Evolutionary conservation across 2,113 vertebrate species (phyloP), one percentile per base, ranked within the genome.

Genomic region (Urocitellus parryii): DNA sequence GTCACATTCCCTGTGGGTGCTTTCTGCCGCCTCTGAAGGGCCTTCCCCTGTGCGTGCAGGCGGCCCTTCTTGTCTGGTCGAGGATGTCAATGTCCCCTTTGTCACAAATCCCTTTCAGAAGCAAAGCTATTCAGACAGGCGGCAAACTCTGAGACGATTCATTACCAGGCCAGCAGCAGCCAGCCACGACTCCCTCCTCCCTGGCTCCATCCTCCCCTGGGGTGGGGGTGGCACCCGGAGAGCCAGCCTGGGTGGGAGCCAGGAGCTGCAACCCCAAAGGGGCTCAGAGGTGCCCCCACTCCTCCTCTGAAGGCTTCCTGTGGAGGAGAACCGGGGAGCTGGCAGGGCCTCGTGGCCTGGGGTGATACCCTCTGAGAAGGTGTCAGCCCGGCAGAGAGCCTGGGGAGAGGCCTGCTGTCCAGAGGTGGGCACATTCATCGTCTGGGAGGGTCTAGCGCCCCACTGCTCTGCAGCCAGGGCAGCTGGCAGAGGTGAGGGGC

Each of bases 81-180:
- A 88, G 24, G 85, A 83, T 32, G 2, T 97, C 93, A 95, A 76
- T 93, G 84, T 93, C 4, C 27, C 76, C 90, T 97, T 97, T 97
- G 97, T 96, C 95, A 90, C 61, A 10, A 78, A 77, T 13, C 94
- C 45, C 83, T 96, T 94, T 93, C 76, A 93, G 93, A 95, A 97
- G 63, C 18, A 5, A 82, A 81, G 72, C 87, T 96, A 76, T 96
- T 95, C 90, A 90, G 67, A 93, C 13, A 0, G 61, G 67, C 10
- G 5, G 79, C 89, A 91, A 96, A 95, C 87, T 94, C 93, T 8
- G 77, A 72, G 89, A 56, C 2, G 5, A 92, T 74, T 96, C 97
- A 92, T 78, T 72, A 45, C 78, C 86, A 89, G 85, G 53, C 61
- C 20, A 5, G 86, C 85, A 74, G 92, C 93, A 56, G 63, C 84